Evolutionary conservation across 2,888 invertebrate genomes (phyloP), one percentile per base, ranked within the genome.

Genomic region (Lottia scabra): DNA sequence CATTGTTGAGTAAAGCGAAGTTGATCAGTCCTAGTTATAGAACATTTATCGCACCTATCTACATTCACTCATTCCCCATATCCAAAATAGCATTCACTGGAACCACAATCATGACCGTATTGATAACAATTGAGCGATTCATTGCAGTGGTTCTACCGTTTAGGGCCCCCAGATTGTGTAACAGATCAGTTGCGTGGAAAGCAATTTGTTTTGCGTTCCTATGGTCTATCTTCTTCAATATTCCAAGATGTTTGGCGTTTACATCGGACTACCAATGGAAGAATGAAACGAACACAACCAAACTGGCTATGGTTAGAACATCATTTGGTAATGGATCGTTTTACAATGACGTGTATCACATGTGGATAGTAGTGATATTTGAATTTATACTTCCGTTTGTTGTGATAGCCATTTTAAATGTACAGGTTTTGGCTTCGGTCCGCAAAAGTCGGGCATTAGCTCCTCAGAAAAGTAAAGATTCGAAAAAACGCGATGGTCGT

Each of bases 101-200:
- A 10, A 68, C 71, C 12, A 68, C 68, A 10, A 71, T 72, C 63
- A 69, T 75, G 69, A 76, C 77, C 0, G 71, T 76, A 13, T 43
- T 74, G 30, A 77, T 79, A 65, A 77, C 76, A 3, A 6, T 79
- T 19, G 79, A 79, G 67, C 38, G 79, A 8, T 79, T 71, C 67
- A 45, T 75, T 13, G 79, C 73, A 12, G 75, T 79, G 10, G 73
- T 68, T 26, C 73, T 68, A 63, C 79, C 79, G 4, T 69, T 79
- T 15, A 64, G 65, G 15, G 79, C 77, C 1, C 26, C 68, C 15
- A 63, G 65, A n/a, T 46, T 76, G 16, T 77, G 76, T 68, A 74
- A 67, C 43, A 63, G 23, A 38, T 64, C 68, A 12, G 66, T 65
- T 63, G 73, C 73, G 15, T 46, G 71, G 68, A 69, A 67, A 16